Conservation (phyloP, 37 sponge, comb jelly and placozoan species). For the Haliclona indistincta region DNA sequence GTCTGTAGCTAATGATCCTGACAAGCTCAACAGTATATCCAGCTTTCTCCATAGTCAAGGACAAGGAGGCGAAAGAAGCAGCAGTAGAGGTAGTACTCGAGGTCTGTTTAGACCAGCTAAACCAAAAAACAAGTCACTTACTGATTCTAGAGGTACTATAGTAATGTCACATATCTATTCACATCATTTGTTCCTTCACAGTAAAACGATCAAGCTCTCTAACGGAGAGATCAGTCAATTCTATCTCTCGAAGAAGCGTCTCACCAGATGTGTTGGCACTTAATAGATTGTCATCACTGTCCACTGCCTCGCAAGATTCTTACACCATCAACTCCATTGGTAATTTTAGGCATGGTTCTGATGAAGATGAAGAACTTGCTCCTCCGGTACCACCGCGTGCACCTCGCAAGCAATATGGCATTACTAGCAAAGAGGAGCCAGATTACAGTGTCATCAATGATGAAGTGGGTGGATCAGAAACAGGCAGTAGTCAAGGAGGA, state of each 20-base stretch:
- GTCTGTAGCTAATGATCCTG: slow-evolving; percentile 15
- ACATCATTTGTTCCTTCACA: too few relatives aligned
- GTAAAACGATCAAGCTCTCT: too few relatives aligned
- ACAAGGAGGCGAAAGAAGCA: background rate
- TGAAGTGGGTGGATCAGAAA: background rate
- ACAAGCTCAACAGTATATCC: slow-evolving; percentile 29
- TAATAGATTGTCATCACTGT: background rate
- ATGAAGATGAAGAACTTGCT: background rate
- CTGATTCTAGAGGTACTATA: too few relatives aligned
- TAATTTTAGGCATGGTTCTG: background rate
- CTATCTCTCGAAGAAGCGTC: background rate
- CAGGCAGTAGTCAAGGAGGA: background rate
- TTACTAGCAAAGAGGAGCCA: background rate
- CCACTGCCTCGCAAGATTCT: background rate
- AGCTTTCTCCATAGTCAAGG: background rate
- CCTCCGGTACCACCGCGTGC: background rate
- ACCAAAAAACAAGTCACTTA: background rate
- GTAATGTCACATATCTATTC: too few relatives aligned
- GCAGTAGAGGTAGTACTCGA: background rate
- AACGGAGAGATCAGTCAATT: too few relatives aligned
- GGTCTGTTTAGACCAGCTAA: background rate
- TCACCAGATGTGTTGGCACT: background rate
- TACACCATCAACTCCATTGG: background rate
- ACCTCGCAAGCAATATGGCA: background rate
- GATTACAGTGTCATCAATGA: background rate